These are phyloP conservation scores for Urophycis tenuis DNA, from an alignment of 2,797 vertebrate species.

Conservation along the genomic window DNA sequence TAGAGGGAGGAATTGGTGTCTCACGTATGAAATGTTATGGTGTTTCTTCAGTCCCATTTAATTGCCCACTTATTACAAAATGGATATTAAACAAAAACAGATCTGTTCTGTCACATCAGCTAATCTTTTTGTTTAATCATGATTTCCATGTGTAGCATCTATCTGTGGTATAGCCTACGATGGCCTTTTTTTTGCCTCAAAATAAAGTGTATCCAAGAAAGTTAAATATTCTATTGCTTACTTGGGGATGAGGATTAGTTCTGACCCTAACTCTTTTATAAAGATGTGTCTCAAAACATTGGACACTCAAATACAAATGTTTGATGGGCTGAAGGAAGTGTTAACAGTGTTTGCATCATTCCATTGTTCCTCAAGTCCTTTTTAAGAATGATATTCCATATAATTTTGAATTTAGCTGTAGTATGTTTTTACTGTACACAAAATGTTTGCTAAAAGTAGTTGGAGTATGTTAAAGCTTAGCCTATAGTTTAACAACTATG, in stretches of 20 bases:
- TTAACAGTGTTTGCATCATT: background rate
- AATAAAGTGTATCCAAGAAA: background rate
- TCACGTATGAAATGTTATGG: background rate
- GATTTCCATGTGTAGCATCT: background rate
- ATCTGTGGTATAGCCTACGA: background rate
- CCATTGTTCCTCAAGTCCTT: background rate
- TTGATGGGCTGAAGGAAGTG: background rate
- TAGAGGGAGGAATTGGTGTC: background rate
- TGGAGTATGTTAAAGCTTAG: background rate
- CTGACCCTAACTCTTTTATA: background rate
- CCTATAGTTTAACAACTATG: background rate
- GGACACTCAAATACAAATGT: background rate
- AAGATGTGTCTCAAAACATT: background rate
- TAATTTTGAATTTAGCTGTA: background rate
- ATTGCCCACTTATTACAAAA: background rate
- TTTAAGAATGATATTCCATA: background rate
- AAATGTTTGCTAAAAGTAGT: constrained; percentile 1
- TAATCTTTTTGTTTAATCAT: background rate
- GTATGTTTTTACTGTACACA: background rate
- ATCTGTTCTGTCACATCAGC: background rate
- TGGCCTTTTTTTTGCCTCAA: background rate
- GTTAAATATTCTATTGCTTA: background rate
- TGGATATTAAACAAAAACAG: background rate
- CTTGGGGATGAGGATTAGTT: background rate
- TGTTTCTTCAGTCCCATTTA: background rate